Evolutionary conservation across 2,797 vertebrate species (phyloP).

Genomic region (Notamacropus eugenii): DNA sequence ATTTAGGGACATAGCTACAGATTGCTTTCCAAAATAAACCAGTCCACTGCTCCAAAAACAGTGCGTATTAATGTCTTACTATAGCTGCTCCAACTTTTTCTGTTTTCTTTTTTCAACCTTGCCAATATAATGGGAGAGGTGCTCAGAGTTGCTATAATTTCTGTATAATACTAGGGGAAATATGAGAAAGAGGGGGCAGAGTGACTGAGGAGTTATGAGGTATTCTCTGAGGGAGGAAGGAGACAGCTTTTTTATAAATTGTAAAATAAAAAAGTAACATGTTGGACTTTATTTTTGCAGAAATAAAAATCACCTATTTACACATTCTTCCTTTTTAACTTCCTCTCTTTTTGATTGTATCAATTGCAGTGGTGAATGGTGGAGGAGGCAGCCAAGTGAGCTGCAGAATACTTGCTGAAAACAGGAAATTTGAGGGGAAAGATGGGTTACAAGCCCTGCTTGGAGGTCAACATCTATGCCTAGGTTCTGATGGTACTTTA

Average conservation of each 20-base stretch:
- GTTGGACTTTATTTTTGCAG: slow-evolving; percentile 92
- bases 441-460: background rate
- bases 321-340: slow-evolving; percentile 84
- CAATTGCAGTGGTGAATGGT: slow-evolving; percentile 67
- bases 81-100: background rate
- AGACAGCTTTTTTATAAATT: slow-evolving; percentile 83
- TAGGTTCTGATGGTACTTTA: background rate
- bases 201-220: slow-evolving; percentile 59
- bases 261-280: slow-evolving; percentile 83
- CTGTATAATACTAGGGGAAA: slow-evolving; percentile 68
- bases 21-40: background rate
- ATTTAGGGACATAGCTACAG: background rate
- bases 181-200: slow-evolving; percentile 69
- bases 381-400: slow-evolving; percentile 81
- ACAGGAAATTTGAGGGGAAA: slow-evolving; percentile 33
- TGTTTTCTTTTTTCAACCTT: background rate
- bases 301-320: slow-evolving; percentile 88
- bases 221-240: slow-evolving; percentile 30
- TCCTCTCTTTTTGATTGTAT: slow-evolving; percentile 73
- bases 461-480: background rate
- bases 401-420: slow-evolving; percentile 69
- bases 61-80: background rate
- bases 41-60: background rate
- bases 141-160: too few relatives aligned
- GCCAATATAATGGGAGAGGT: too few relatives aligned